These are phyloP conservation scores for Cosmopolites sordidus DNA, from an alignment of 2,888 invertebrate genomes.

Conservation along the genomic window DNA sequence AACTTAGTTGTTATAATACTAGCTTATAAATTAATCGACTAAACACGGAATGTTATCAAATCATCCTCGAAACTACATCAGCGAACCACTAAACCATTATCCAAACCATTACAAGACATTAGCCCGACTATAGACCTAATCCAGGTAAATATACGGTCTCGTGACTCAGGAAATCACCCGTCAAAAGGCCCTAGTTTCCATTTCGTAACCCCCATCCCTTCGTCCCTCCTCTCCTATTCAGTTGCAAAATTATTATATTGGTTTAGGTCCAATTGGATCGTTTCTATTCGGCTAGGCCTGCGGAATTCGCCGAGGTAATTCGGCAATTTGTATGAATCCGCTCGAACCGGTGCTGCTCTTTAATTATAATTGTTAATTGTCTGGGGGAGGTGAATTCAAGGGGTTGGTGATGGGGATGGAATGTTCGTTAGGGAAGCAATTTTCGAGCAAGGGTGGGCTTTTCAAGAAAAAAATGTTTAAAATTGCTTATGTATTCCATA, in stretches of 20 bases:
- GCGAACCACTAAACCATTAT: neutral
- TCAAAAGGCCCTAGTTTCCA: neutral
- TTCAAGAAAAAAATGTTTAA: no score
- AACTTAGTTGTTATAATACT: no score
- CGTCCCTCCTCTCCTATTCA: neutral
- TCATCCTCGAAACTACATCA: neutral
- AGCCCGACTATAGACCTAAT: neutral
- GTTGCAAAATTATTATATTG: conserved; percentile 1
- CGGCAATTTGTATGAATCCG: conserved; percentile 1
- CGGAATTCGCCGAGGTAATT: neutral
- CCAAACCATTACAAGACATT: neutral
- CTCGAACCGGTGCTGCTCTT: neutral
- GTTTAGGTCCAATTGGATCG: neutral
- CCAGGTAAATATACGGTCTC: neutral
- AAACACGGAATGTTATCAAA: no score
- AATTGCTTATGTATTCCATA: no score
- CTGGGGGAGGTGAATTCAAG: neutral
- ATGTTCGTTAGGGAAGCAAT: neutral
- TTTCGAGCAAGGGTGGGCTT: no score
- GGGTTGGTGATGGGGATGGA: neutral
- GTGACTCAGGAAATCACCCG: neutral
- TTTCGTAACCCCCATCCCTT: neutral
- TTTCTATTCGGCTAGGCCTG: neutral
- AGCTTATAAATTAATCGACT: no score
- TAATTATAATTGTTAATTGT: neutral